Percentiles rank a stretch among this genome's conserved stretches.
Evolutionary conservation across 2,113 vertebrate species (phyloP).

Genomic region (Calyptomena viridis): DNA sequence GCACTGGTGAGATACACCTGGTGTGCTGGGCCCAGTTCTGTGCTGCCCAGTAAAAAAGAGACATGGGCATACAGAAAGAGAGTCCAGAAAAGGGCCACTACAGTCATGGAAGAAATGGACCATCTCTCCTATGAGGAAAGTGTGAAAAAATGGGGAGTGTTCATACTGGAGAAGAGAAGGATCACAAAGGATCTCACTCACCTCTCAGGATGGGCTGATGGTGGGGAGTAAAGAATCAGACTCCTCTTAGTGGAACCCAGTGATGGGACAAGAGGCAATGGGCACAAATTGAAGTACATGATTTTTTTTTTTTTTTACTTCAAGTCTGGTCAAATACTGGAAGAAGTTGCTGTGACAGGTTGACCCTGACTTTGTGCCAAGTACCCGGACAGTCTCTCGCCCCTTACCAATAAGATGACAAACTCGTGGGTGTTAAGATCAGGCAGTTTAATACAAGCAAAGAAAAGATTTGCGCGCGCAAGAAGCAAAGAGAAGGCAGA

Average conservation of each 20-base stretch:
- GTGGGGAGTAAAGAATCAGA: background rate
- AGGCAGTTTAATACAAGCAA: too few species aligned
- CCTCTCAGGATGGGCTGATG: too few species aligned
- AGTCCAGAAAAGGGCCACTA: background rate
- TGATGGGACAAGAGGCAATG: background rate
- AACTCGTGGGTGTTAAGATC: too few species aligned
- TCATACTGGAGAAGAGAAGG: background rate
- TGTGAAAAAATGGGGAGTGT: background rate
- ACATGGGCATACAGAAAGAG: background rate
- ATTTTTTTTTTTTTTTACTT: background rate
- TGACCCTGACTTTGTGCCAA: too few species aligned
- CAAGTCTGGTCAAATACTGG: background rate
- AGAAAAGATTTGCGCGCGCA: too few species aligned
- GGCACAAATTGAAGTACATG: background rate
- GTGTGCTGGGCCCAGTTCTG: background rate
- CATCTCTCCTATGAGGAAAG: background rate
- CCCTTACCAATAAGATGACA: too few species aligned
- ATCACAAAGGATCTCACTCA: background rate
- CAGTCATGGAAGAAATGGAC: background rate
- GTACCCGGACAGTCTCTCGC: too few species aligned
- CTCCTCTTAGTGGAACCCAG: background rate
- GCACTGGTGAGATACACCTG: background rate
- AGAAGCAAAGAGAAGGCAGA: too few species aligned
- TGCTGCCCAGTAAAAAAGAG: background rate
- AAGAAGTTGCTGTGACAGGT: too few species aligned